A percentile compares a stretch with the other conserved stretches of the same genome.
phyloP scores from a whole-genome alignment of 2,888 invertebrate genomes.

The Eristalinus sepulchralis region DNA sequence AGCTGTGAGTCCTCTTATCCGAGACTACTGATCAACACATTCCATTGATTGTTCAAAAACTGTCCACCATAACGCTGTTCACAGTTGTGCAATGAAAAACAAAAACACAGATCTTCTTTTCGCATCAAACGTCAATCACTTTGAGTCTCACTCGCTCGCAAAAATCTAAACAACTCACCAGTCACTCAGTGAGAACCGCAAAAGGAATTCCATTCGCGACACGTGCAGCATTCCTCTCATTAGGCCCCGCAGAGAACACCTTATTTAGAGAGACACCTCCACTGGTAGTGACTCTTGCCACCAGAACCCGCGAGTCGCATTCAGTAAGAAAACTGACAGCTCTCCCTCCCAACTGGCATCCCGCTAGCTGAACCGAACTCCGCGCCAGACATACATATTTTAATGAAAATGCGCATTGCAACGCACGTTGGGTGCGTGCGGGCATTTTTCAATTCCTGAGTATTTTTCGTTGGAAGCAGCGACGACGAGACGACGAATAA shows the following conservation, averaged over 20 bases:
- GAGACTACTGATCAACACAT: too few species aligned
- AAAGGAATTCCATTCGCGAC: conserved; percentile 51
- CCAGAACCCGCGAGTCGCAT: conserved; percentile 41
- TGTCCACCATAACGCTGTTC: too few species aligned
- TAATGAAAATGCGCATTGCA: conserved; percentile 50
- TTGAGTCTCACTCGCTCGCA: conserved; percentile 12
- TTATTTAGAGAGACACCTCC: conserved; percentile 55
- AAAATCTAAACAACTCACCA: conserved; percentile 17
- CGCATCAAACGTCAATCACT: neutral
- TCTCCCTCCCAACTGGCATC: neutral
- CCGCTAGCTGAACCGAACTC: neutral
- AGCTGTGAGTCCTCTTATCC: too few species aligned
- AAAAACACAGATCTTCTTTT: neutral
- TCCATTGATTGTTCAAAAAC: too few species aligned
- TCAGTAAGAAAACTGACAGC: conserved; percentile 1
- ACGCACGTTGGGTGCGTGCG: conserved; percentile 59
- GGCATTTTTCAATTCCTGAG: conserved; percentile 51
- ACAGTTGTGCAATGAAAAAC: too few species aligned
- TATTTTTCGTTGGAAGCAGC: conserved; percentile 17
- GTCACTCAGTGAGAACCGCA: conserved; percentile 6
- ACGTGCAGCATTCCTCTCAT: conserved; percentile 58
- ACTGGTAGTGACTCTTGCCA: conserved; percentile 21
- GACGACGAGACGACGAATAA: neutral
- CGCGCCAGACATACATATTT: neutral
- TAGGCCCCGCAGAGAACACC: conserved; percentile 50